These are phyloP conservation scores for Halictus quadricinctus DNA, from an alignment of 2,888 invertebrate genomes.

Conservation along the genomic window DNA sequence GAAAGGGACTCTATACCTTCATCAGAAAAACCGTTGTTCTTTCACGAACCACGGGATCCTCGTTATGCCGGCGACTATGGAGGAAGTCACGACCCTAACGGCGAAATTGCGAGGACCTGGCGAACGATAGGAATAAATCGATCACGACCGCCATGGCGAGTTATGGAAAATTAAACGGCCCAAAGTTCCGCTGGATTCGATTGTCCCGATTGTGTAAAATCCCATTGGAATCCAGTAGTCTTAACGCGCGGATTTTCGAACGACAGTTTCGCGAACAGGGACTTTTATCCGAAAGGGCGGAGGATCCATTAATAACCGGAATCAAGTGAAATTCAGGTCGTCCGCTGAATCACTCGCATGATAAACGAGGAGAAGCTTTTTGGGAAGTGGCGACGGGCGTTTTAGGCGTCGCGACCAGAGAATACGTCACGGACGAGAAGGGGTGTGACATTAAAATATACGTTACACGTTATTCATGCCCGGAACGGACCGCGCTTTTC, in stretches of 20 bases:
- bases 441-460: conserved; percentile 48
- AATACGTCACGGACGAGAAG: conserved; percentile 13
- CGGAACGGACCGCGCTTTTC: conserved; percentile 28
- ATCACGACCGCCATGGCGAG: background rate
- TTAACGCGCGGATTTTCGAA: background rate
- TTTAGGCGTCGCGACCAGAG: conserved; percentile 33
- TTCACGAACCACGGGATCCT: background rate
- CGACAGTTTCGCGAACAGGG: conserved; percentile 10
- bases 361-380: conserved; percentile 51
- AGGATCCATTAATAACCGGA: conserved; percentile 52
- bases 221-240: too few species aligned
- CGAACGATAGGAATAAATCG: background rate
- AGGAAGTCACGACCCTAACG: conserved; percentile 5
- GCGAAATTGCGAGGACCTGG: background rate
- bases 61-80: background rate
- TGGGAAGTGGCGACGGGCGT: conserved; percentile 32
- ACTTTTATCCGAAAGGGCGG: conserved; percentile 24
- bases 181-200: too few species aligned
- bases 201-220: too few species aligned
- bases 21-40: background rate
- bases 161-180: background rate
- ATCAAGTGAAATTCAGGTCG: conserved; percentile 50
- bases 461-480: conserved; percentile 41
- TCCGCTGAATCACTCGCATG: conserved; percentile 52
- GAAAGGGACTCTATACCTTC: background rate